These are phyloP conservation scores for Chelmon rostratus DNA, from an alignment of 2,797 vertebrate species.

Conservation along the genomic window DNA sequence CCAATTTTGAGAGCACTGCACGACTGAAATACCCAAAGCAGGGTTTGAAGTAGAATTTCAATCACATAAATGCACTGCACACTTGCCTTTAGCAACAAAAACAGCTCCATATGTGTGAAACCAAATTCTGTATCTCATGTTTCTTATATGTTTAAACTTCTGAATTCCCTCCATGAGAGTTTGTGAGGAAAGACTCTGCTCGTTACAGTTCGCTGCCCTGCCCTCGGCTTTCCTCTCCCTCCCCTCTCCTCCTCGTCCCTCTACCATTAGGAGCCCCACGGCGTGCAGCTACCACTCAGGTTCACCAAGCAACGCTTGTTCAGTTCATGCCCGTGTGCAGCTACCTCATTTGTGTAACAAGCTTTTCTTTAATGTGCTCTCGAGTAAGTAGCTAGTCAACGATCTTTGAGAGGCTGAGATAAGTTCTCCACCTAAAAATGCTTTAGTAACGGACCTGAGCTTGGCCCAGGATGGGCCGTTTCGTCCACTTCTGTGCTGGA, in stretches of 20 bases:
- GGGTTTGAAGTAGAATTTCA: not conserved
- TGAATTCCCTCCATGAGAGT: conserved; percentile 17
- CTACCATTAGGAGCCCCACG: conserved; percentile 45
- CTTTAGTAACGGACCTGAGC: not conserved
- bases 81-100: not conserved
- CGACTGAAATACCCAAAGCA: conserved; percentile 1
- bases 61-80: not conserved
- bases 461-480: not conserved
- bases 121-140: not conserved
- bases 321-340: conserved; percentile 21
- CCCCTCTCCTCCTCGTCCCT: conserved; percentile 15
- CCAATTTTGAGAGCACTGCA: not conserved
- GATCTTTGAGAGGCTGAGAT: conserved; percentile 7
- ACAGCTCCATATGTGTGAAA: not conserved
- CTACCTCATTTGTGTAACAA: conserved; percentile 35
- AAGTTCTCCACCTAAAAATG: not conserved
- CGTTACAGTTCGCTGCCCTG: conserved; percentile 44
- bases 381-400: not conserved
- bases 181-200: conserved; percentile 42
- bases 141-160: not conserved
- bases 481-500: conserved; percentile 11
- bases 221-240: not conserved
- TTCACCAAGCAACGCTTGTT: conserved; percentile 25
- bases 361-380: conserved; percentile 13
- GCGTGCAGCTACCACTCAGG: conserved; percentile 29